Conservation (phyloP, 2,797 vertebrate species). For the Pempheris klunzingeri region DNA sequence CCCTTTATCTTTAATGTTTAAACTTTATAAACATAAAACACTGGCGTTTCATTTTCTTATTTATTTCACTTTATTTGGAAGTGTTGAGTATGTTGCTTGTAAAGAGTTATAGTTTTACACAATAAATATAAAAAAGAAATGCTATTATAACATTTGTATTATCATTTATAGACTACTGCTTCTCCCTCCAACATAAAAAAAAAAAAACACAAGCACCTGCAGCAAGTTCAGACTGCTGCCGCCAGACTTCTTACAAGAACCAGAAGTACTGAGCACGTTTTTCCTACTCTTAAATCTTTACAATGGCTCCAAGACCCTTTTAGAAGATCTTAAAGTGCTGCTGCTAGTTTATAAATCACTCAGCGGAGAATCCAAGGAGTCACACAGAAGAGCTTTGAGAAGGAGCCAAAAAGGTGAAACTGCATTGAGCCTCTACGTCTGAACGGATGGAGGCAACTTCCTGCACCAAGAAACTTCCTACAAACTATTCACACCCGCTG, state of each 20-base stretch:
- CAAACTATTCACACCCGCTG: neutral
- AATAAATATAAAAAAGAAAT: neutral
- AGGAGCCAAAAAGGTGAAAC: neutral
- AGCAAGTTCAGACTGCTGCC: constrained; percentile 4
- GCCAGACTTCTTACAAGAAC: constrained; percentile 28
- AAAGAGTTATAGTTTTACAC: neutral
- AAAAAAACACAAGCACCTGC: neutral
- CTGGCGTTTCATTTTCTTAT: no score
- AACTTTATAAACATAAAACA: no score
- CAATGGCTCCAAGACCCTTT: constrained; percentile 13
- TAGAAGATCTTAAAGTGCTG: constrained; percentile 23
- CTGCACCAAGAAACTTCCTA: neutral
- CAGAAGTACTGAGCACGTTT: constrained; percentile 26
- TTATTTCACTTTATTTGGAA: no score
- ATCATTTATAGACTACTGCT: neutral
- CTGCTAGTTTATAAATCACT: constrained; percentile 42
- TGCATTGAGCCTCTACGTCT: neutral
- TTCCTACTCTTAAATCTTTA: constrained; percentile 39
- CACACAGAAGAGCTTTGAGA: neutral
- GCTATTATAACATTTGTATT: neutral
- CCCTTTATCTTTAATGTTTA: no score
- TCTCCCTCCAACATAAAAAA: no score
- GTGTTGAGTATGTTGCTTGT: neutral
- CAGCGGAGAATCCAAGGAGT: constrained; percentile 6
- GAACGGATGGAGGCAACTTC: neutral